Evolutionary conservation across 30 jellyfish, hydroid and myxozoan genomes (phyloP).

Genomic region (Chrysaora quinquecirrha): DNA sequence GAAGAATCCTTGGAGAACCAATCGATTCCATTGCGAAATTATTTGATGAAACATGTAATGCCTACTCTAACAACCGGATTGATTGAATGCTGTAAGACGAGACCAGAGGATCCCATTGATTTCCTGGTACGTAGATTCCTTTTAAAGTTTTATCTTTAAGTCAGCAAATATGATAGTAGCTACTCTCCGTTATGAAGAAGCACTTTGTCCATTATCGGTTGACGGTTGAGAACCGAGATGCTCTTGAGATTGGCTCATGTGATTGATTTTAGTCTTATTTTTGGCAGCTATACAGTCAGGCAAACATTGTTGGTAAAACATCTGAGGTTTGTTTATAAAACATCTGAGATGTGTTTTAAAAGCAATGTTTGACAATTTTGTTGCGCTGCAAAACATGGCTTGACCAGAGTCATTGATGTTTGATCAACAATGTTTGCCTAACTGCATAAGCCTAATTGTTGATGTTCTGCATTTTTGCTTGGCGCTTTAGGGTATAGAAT

Average conservation of each 20-base stretch:
- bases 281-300: neutral
- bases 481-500: too few species aligned
- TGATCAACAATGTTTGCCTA: too few species aligned
- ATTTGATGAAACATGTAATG: constrained; percentile 97
- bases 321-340: too few species aligned
- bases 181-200: too few species aligned
- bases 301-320: neutral
- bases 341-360: too few species aligned
- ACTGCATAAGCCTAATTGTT: too few species aligned
- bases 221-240: neutral
- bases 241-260: neutral
- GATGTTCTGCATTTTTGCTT: too few species aligned
- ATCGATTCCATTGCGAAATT: constrained; percentile 94
- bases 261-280: too few species aligned
- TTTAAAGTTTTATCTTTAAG: constrained; percentile 42
- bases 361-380: too few species aligned
- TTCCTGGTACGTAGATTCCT: constrained; percentile 69
- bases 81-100: constrained; percentile 87
- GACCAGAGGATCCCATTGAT: constrained; percentile 99
- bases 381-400: too few species aligned
- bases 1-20: constrained; percentile 90
- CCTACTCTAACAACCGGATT: constrained; percentile 96
- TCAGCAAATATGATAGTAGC: constrained; percentile 25
- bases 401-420: too few species aligned
- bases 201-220: neutral